Evolutionary conservation across 1,140 invertebrate genomes (phyloP).

Genomic region (Periplaneta americana): DNA sequence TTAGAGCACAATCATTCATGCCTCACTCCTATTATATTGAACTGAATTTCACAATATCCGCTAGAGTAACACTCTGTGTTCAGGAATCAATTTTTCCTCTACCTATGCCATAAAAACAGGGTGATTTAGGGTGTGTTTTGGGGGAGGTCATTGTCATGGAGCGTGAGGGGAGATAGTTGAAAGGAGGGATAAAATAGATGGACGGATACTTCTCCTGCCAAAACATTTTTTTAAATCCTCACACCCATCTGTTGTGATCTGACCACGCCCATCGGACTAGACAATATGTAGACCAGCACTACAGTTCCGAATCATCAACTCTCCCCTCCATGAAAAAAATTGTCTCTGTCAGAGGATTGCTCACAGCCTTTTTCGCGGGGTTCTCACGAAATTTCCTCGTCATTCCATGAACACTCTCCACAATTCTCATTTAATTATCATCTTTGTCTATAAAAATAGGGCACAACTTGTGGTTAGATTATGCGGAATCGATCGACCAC

Average conservation of each 20-base stretch:
- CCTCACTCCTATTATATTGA: background rate
- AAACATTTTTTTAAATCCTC: background rate
- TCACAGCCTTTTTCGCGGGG: no score
- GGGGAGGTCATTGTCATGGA: constrained; percentile 1
- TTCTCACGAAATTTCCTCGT: no score
- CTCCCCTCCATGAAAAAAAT: background rate
- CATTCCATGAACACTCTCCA: no score
- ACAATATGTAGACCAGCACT: background rate
- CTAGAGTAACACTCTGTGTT: background rate
- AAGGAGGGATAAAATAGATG: background rate
- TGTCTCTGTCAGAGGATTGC: background rate
- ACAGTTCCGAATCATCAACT: background rate
- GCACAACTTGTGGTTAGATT: no score
- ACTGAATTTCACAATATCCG: background rate
- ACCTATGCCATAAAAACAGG: no score
- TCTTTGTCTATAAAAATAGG: no score
- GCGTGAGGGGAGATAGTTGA: background rate
- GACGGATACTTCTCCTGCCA: background rate
- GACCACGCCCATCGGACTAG: background rate
- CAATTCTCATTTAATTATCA: no score
- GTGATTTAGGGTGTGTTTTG: background rate
- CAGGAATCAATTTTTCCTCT: background rate
- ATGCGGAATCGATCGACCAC: no score
- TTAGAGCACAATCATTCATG: background rate
- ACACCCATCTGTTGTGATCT: background rate